phyloP scores from a whole-genome alignment of 2,113 vertebrate species.

The Pycnonotus jocosus region DNA sequence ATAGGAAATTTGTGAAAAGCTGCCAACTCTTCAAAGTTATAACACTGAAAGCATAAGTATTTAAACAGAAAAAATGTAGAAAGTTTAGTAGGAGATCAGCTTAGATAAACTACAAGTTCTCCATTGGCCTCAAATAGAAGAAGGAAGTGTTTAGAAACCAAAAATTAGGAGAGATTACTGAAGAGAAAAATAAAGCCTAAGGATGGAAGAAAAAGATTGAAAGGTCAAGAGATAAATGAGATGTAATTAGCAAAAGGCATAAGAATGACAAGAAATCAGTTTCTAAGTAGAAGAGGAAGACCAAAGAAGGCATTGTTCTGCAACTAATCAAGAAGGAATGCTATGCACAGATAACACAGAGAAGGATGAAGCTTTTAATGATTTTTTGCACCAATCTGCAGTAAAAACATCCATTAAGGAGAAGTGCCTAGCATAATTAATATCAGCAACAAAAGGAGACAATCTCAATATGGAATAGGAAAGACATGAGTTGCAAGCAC shows the following conservation, averaged over 20 bases:
- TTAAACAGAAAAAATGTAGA: not conserved
- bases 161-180: not conserved
- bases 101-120: not conserved
- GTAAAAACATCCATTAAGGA: conserved; percentile 30
- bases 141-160: not conserved
- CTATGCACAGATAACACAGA: conserved; percentile 12
- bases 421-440: conserved; percentile 36
- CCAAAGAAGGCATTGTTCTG: conserved; percentile 26
- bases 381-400: conserved; percentile 6
- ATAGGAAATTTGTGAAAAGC: not conserved
- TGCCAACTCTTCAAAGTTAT: not conserved
- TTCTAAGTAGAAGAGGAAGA: not conserved
- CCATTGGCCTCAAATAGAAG: not conserved
- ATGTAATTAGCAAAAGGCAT: conserved; percentile 17
- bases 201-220: not conserved
- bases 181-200: not conserved
- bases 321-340: conserved; percentile 35
- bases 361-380: conserved; percentile 26
- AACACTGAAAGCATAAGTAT: not conserved
- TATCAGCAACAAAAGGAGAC: conserved; percentile 3
- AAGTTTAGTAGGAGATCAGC: not conserved
- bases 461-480: not conserved
- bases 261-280: conserved; percentile 39
- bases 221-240: conserved; percentile 32
- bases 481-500: not conserved